Percentiles rank a stretch among this genome's conserved stretches.
Conservation (phyloP, 2,797 vertebrate genomes). For the Galago senegalensis region DNA sequence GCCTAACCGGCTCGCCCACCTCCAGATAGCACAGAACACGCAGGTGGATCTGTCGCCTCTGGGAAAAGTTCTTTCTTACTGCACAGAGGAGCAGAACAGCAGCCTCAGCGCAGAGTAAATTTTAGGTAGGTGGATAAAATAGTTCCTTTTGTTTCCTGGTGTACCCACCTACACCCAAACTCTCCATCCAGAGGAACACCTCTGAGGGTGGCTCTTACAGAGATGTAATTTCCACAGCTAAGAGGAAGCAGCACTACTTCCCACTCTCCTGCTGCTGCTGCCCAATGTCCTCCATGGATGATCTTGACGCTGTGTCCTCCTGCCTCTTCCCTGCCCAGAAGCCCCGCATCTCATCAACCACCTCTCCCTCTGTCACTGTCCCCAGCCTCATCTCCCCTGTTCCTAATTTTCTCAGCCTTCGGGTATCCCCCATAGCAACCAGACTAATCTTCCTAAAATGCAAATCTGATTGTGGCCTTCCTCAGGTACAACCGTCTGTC, state of each 20-base stretch:
- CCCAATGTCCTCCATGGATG: rapidly evolving
- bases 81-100: background rate
- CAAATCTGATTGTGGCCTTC: background rate
- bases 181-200: rapidly evolving
- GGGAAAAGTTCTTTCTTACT: background rate
- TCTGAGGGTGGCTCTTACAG: background rate
- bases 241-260: background rate
- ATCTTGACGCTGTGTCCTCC: background rate
- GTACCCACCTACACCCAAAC: background rate
- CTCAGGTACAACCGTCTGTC: background rate
- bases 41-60: background rate
- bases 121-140: background rate
- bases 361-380: too few species aligned
- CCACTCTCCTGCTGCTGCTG: rapidly evolving
- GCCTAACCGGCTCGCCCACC: rapidly evolving
- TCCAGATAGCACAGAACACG: rapidly evolving
- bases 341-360: background rate
- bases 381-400: too few species aligned
- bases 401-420: background rate
- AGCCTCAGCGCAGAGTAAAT: background rate
- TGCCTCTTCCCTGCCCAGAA: background rate
- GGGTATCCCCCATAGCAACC: background rate
- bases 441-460: background rate
- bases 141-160: background rate
- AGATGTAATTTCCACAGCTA: background rate